A percentile compares a stretch with the other conserved stretches of the same genome.
phyloP scores from a whole-genome alignment of 2,113 vertebrate genomes.

The Actenoides hombroni region DNA sequence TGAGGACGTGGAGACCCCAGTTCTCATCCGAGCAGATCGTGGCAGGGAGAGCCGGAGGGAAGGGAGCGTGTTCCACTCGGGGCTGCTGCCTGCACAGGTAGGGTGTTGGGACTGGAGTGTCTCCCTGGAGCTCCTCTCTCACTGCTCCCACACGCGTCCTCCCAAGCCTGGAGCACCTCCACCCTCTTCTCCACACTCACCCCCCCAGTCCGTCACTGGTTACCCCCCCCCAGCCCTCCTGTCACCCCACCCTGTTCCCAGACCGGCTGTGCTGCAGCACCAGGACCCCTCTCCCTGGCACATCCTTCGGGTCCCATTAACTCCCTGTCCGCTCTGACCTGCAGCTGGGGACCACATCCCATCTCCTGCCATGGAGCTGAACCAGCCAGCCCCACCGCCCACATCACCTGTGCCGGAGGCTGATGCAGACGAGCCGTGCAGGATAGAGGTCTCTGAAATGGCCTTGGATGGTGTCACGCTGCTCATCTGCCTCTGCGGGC shows the following conservation, averaged over 20 bases:
- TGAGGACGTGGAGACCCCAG: neutral
- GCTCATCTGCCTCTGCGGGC: neutral
- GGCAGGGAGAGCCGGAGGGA: neutral
- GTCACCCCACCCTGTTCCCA: neutral
- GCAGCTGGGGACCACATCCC: neutral
- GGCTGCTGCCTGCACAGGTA: neutral
- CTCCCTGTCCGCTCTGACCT: neutral
- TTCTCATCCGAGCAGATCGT: neutral
- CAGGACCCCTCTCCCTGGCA: neutral
- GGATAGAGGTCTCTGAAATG: accelerated
- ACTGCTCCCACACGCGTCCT: accelerated
- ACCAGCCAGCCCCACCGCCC: neutral
- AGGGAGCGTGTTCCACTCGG: neutral
- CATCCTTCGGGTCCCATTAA: neutral
- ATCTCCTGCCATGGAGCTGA: neutral
- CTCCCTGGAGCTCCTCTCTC: neutral
- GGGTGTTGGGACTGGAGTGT: accelerated
- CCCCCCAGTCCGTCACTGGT: neutral
- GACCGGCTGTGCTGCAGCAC: neutral
- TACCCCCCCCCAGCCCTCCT: neutral
- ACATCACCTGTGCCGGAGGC: neutral
- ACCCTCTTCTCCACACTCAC: neutral
- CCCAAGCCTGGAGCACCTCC: neutral
- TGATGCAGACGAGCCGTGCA: accelerated
- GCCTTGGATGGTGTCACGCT: neutral